A percentile compares a stretch with the other conserved stretches of the same genome.
Evolutionary conservation across 2,797 vertebrate species (phyloP).

Genomic region (Dallia pectoralis): DNA sequence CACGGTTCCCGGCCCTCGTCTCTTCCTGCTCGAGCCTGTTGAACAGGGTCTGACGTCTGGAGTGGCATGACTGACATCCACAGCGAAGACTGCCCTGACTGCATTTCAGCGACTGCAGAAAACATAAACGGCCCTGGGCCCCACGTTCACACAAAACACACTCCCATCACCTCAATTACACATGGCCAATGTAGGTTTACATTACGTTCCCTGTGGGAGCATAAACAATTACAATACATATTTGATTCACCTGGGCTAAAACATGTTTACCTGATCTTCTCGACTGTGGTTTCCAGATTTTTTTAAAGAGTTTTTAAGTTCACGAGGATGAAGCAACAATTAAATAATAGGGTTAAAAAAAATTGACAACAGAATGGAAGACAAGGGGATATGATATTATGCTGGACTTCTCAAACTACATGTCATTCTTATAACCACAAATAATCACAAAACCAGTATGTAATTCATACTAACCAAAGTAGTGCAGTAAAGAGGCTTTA

Average conservation of each 20-base stretch:
- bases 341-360: too few species aligned
- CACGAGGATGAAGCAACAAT: too few species aligned
- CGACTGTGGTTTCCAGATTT: too few species aligned
- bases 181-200: neutral
- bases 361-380: too few species aligned
- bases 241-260: neutral
- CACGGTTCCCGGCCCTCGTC: slow-evolving; percentile 21
- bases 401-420: neutral
- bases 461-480: neutral
- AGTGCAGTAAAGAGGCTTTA: slow-evolving; percentile 69
- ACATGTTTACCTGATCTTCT: too few species aligned
- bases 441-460: neutral
- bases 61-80: slow-evolving; percentile 14
- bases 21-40: slow-evolving; percentile 50
- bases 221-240: neutral
- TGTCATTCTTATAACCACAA: neutral
- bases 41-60: slow-evolving; percentile 22
- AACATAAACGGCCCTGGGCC: neutral
- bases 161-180: slow-evolving; percentile 1
- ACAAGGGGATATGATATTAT: neutral
- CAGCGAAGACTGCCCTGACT: slow-evolving; percentile 35
- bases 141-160: neutral
- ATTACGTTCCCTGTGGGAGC: neutral
- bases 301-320: too few species aligned
- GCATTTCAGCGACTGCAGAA: slow-evolving; percentile 35